phyloP scores from a whole-genome alignment of 2,797 vertebrate species.

The Oreonectes daqikongensis region DNA sequence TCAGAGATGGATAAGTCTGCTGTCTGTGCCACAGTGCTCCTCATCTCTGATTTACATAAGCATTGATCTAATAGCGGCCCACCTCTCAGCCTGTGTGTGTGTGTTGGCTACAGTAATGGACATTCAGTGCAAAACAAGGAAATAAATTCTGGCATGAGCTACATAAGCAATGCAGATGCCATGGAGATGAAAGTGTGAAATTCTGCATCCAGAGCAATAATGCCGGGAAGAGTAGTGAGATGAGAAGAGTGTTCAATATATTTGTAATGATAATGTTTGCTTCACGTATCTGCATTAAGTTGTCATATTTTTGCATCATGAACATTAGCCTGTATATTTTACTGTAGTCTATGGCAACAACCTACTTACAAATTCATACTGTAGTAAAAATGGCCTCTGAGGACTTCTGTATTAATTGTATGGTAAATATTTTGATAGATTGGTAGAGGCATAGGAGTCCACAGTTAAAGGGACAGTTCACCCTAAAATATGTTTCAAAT shows the following conservation, averaged over 20 bases:
- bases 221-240: background rate
- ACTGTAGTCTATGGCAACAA: constrained; percentile 8
- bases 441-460: background rate
- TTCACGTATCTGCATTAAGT: constrained; percentile 30
- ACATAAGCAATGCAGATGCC: constrained; percentile 24
- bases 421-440: background rate
- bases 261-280: constrained; percentile 27
- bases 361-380: constrained; percentile 1
- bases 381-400: background rate
- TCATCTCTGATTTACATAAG: constrained; percentile 52
- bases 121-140: constrained; percentile 33
- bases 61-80: constrained; percentile 48
- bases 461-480: too few relatives aligned
- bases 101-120: constrained; percentile 14
- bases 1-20: constrained; percentile 41
- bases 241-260: constrained; percentile 19
- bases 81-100: constrained; percentile 22
- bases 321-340: background rate
- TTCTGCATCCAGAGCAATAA: constrained; percentile 37
- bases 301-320: background rate
- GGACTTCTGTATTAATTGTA: background rate
- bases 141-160: constrained; percentile 42
- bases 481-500: too few relatives aligned
- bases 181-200: constrained; percentile 33
- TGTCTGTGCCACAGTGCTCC: constrained; percentile 21